These are phyloP conservation scores for Agriopis marginaria DNA, from an alignment of 2,888 invertebrate genomes.

Conservation along the genomic window DNA sequence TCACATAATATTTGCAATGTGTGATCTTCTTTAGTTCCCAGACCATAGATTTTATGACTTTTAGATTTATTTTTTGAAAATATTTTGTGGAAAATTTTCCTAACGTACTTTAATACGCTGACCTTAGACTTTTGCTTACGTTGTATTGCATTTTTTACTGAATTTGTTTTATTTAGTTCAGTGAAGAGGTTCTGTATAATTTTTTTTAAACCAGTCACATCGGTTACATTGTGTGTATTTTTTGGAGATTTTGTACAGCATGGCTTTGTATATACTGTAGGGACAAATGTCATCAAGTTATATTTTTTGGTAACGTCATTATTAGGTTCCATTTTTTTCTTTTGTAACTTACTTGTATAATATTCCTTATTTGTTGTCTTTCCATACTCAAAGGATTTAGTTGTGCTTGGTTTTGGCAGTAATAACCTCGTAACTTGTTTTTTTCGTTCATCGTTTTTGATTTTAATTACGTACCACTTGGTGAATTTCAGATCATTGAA, in stretches of 20 bases:
- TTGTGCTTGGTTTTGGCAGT: slow-evolving; percentile 18
- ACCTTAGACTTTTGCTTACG: slow-evolving; percentile 51
- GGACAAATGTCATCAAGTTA: slow-evolving; percentile 48
- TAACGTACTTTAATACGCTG: slow-evolving; percentile 57
- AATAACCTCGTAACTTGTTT: slow-evolving; percentile 6
- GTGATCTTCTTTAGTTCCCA: slow-evolving; percentile 51
- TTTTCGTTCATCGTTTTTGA: slow-evolving; percentile 38
- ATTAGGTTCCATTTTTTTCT: slow-evolving; percentile 43
- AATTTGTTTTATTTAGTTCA: slow-evolving; percentile 42
- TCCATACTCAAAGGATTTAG: slow-evolving; percentile 2
- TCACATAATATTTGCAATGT: slow-evolving; percentile 63
- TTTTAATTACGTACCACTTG: slow-evolving; percentile 48
- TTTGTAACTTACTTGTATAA: slow-evolving; percentile 21
- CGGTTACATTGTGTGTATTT: slow-evolving; percentile 34
- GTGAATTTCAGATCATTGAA: slow-evolving; percentile 49
- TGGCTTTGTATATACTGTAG: slow-evolving; percentile 39
- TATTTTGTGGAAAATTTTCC: slow-evolving; percentile 62
- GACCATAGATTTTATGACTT: slow-evolving; percentile 38
- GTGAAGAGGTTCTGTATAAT: slow-evolving; percentile 45
- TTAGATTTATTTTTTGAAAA: slow-evolving; percentile 49
- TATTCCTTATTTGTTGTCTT: slow-evolving; percentile 1
- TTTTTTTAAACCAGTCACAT: slow-evolving; percentile 19
- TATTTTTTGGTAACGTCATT: slow-evolving; percentile 44
- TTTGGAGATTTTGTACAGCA: slow-evolving; percentile 2
- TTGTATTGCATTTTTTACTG: slow-evolving; percentile 38